Evolutionary conservation across 2,888 invertebrate species (phyloP).

Genomic region (Lordiphosa andalusiaca): DNA sequence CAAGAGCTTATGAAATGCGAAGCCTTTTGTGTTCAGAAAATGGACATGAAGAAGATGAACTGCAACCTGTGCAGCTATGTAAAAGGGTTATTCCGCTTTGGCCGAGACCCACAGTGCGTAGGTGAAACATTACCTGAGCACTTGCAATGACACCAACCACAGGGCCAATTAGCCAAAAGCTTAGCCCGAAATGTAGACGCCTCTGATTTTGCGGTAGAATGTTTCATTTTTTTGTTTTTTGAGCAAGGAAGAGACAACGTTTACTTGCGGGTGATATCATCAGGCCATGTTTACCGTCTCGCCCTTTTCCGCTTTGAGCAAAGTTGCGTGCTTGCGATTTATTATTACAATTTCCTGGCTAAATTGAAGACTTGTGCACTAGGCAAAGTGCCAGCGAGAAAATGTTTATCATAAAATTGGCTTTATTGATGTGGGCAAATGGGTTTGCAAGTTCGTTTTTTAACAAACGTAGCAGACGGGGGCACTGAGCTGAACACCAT

Average conservation of each 20-base stretch:
- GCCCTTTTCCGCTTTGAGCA: constrained; percentile 31
- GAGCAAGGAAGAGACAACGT: constrained; percentile 26
- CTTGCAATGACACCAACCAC: constrained; percentile 44
- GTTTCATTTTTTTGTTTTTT: neutral
- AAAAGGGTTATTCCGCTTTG: constrained; percentile 65
- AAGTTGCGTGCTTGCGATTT: constrained; percentile 56
- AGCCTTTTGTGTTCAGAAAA: constrained; percentile 47
- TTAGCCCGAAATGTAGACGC: constrained; percentile 33
- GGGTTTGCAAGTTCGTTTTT: neutral
- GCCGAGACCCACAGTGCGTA: constrained; percentile 51
- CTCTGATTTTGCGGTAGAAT: constrained; percentile 34
- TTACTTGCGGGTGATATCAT: constrained; percentile 55
- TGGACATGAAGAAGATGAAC: constrained; percentile 24
- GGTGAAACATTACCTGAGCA: constrained; percentile 53
- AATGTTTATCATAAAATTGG: neutral
- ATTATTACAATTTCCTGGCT: constrained; percentile 42
- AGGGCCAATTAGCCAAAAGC: constrained; percentile 55
- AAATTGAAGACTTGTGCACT: constrained; percentile 19
- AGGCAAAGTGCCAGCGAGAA: constrained; percentile 23
- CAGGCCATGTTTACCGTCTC: constrained; percentile 39
- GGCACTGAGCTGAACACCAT: constrained; percentile 2
- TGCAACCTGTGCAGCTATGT: constrained; percentile 27
- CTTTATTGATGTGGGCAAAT: constrained; percentile 6
- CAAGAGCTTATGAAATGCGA: constrained; percentile 67
- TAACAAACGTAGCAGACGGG: neutral